These are phyloP conservation scores for Cephus rjabovi DNA, from an alignment of 2,888 invertebrate species.

Conservation along the genomic window DNA sequence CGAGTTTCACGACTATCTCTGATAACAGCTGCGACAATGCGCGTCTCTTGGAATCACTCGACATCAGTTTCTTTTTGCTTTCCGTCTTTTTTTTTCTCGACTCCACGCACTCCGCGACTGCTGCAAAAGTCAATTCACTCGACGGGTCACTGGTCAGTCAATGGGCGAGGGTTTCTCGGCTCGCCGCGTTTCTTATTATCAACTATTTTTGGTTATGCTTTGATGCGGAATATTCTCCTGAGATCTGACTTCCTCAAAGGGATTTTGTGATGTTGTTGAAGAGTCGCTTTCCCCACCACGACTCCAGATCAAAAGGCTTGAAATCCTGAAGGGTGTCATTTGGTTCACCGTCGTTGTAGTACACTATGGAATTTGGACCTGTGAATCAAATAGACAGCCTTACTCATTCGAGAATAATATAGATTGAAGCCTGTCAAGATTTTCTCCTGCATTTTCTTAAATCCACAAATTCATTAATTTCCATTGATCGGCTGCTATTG, in stretches of 20 bases:
- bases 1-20: too few species aligned
- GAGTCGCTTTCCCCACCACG: conserved; percentile 90
- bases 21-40: too few species aligned
- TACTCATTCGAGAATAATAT: not conserved
- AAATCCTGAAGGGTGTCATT: conserved; percentile 80
- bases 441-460: not conserved
- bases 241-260: conserved; percentile 59
- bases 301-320: conserved; percentile 90
- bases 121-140: too few species aligned
- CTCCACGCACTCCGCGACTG: too few species aligned
- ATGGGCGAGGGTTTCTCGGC: too few species aligned
- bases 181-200: not conserved
- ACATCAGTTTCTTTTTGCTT: conserved; percentile 7
- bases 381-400: conserved; percentile 22
- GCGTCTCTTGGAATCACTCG: conserved; percentile 3
- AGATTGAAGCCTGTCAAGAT: not conserved
- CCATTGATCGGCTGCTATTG: not conserved
- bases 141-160: too few species aligned
- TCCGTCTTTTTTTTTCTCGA: conserved; percentile 10
- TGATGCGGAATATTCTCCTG: not conserved
- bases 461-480: not conserved
- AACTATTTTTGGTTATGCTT: conserved; percentile 5
- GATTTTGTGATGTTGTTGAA: conserved; percentile 89
- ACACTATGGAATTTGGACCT: conserved; percentile 70
- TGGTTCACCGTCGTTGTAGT: conserved; percentile 81